phyloP scores from a whole-genome alignment of 2,113 vertebrate genomes.

The Neofelis nebulosa region DNA sequence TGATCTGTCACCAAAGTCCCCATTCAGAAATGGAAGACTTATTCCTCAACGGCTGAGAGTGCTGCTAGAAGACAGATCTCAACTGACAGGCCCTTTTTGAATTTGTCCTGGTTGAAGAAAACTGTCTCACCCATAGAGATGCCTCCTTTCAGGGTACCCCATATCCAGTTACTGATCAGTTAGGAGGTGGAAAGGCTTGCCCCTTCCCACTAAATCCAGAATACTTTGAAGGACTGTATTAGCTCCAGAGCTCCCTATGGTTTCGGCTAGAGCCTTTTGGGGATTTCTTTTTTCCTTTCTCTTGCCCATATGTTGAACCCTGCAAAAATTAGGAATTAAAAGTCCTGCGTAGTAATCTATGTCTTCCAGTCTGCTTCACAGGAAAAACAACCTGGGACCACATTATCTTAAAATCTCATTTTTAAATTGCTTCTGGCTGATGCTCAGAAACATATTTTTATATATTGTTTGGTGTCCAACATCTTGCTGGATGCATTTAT shows the following conservation, averaged over 20 bases:
- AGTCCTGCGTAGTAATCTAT: not conserved
- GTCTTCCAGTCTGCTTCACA: not conserved
- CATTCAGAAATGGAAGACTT: not conserved
- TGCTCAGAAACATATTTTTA: not conserved
- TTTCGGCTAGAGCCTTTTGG: not conserved
- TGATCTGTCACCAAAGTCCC: not conserved
- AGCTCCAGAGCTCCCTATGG: not conserved
- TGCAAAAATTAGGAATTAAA: not conserved
- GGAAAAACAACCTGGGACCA: not conserved
- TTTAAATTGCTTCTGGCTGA: not conserved
- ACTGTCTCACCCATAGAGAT: not conserved
- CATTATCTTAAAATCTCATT: not conserved
- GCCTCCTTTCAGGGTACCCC: not conserved
- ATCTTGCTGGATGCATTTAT: not conserved
- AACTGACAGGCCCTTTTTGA: not conserved
- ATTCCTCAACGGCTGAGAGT: not conserved
- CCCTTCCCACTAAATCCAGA: not conserved
- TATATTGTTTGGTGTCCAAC: not conserved
- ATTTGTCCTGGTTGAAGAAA: conserved; percentile 2
- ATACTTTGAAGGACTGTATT: not conserved
- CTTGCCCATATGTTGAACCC: not conserved
- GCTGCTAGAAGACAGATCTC: not conserved
- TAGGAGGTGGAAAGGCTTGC: not conserved
- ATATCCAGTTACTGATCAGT: not conserved
- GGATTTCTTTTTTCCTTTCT: not conserved